phyloP scores from a whole-genome alignment of 1,140 invertebrate species.

The Pteromalus puparum region DNA sequence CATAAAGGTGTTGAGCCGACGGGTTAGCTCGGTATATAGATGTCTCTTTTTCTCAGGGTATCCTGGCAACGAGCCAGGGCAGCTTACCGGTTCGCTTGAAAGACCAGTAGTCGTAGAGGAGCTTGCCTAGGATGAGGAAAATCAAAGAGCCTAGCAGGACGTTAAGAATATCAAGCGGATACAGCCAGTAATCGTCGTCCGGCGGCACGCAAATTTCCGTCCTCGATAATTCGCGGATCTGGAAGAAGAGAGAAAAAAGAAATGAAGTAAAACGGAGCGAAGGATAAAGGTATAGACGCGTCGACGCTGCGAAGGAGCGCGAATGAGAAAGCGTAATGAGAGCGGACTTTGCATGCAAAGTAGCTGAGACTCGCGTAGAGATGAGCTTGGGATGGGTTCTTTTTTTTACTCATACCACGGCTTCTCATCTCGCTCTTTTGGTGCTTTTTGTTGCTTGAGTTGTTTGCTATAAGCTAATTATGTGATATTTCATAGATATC shows the following conservation, averaged over 20 bases:
- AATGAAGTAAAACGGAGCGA: too few species aligned
- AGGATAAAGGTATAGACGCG: not conserved
- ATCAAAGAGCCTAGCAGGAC: constrained; percentile 81
- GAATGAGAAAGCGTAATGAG: not conserved
- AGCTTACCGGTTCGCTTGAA: constrained; percentile 86
- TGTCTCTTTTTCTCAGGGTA: constrained; percentile 75
- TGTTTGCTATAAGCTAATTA: too few species aligned
- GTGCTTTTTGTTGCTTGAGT: too few species aligned
- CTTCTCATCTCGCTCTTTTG: too few species aligned
- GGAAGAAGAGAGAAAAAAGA: constrained; percentile 51
- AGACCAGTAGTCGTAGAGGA: constrained; percentile 87
- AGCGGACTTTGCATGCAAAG: not conserved
- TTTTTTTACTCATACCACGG: too few species aligned
- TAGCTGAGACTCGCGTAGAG: not conserved
- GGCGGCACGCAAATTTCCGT: constrained; percentile 80
- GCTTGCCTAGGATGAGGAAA: constrained; percentile 82
- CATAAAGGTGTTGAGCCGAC: constrained; percentile 15
- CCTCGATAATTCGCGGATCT: constrained; percentile 82
- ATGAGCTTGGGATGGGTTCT: not conserved
- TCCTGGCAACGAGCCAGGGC: constrained; percentile 86
- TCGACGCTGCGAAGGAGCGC: not conserved
- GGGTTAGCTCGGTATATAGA: not conserved
- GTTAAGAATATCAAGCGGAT: constrained; percentile 84
- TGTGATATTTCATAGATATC: too few species aligned
- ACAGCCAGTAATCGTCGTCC: constrained; percentile 74